Base-by-base conservation (phyloP, 2,797 vertebrate species). In the Bovichtus diacanthus region DNA sequence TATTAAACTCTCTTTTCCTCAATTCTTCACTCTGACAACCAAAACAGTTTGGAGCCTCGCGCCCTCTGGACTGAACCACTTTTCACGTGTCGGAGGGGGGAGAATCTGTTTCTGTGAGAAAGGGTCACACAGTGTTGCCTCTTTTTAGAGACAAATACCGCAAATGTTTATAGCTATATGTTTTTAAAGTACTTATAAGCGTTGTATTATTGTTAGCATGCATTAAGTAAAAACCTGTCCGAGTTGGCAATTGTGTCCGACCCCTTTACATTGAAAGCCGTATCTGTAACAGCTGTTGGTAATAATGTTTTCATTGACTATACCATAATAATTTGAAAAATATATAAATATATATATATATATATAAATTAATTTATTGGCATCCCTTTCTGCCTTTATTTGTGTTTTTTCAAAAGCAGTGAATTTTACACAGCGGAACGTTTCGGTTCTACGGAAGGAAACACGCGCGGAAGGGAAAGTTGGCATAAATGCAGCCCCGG, bases 31-130 rank as follows among this genome's bases (percentile, higher is more conserved):
- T 3, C 6, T 23, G 12, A 12, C 1, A 67, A 53, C 50, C 41
- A 66, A 29, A 82, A 53, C 67, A 70, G 55, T 81, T 90, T 5
- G 11, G 18, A 83, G 36, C 0, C 9, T 84, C 92, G 89, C 94
- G 92, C 91, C 64, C 74, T 74, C 4, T 10, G 84, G 93, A 84
- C 73, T 81, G 6, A 82, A 92, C 93, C 92, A 95, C 13, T 56
- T 76, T 13, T 18, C 2, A 5, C 1, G 0, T 1, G 1, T n/a
- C 1, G 6, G 34, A 38, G 63, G 64, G 76, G n/a, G 0, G 0
- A 0, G 0, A 0, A 0, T 18, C 4, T 7, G 2, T 25, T 15
- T 43, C 0, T 54, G 1, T 27, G 2, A 55, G 5, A 1, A 43
- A 4, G 1, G 5, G 2, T 43, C 1, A 38, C 3, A 44, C 0